Base-by-base conservation (phyloP, 2,113 vertebrate species). In the Pheucticus melanocephalus region DNA sequence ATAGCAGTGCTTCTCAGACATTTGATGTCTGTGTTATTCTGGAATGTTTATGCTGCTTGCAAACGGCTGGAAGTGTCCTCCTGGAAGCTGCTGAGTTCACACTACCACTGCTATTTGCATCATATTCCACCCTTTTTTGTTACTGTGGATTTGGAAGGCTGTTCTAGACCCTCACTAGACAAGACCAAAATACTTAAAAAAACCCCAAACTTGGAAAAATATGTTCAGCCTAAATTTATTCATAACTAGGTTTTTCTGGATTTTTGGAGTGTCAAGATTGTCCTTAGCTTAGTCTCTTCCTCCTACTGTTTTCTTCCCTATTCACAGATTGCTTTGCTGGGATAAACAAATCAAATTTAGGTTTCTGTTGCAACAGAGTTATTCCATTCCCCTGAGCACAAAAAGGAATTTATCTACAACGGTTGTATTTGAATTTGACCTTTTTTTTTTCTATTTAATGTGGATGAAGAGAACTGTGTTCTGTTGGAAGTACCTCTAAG, bases 301-400 rank as follows among this genome's bases (percentile, higher is more conserved):
- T 92, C 70, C 92, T 93, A 82, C 85, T 90, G 72, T 75, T 90
- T 85, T 82, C 54, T 72, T 91, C 75, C 53, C 28, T 80, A 28
- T 90, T 93, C 70, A 45, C 76, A 90, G 66, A 42, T 79, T 51
- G 19, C 72, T 93, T 88, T 87, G 20, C 65, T 85, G 79, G 61
- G 53, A 39, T 89, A 82, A 94, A 86, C 59, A 93, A 88, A 79
- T 91, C 47, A 66, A 75, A 86, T 40, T 85, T 76, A 53, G 75
- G 16, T 90, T 76, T 39, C 54, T 53, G 14, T 61, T 90, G 53
- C 28, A 53, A 33, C 19, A 6, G 5, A 68, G 60, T 63, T 50
- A 13, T 37, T 91, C 42, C 10, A 7, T 59, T 86, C 17, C 65
- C 27, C 53, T 35, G 48, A 80, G 44, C 33, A n/a, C 7, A 30